Base-by-base conservation (phyloP, 1,140 invertebrate genomes). In the Triops cancriformis region DNA sequence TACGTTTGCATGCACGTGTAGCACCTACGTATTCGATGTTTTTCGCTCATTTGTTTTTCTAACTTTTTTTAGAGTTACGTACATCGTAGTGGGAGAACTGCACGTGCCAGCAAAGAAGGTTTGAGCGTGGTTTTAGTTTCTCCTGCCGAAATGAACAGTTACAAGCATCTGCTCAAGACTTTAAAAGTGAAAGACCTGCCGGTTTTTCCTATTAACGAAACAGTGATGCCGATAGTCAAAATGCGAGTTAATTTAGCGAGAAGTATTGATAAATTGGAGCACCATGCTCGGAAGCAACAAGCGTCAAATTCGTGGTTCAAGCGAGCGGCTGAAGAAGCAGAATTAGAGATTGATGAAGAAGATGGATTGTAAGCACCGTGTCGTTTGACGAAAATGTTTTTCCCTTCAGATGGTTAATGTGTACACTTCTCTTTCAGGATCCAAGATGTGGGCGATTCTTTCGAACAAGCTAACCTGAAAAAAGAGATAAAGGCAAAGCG, bases 81-180 rank as follows among this genome's bases (percentile, higher is more conserved):
- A 0, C 98, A 99, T 85, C 87, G 98, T 76, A 98, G 95, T 86
- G 98, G 98, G 0, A 87, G 98, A 78, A 99, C 98, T 10, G 98
- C 97, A 0, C 87, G 98, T 78, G 95, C 94, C 11, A 89, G 88
- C 76, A 91, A 92, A 79, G 90, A 94, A 84, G 98, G 98, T 11
- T 88, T 98, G 11, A 95, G 96, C 31, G 89, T 99, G 10, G 87
- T 99, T 79, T 88, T 99, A 75, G 92, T 98, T 85, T 95, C 97
- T 81, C 93, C 95, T 0, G 87, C 89, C 4, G 97, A 99, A 84
- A 88, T 92, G 3, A 88, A 88, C 64, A 87, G 88, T 74, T 99
- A 98, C 82, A 86, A 89, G 0, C 94, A 92, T 83, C 86, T 98
- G 3, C 93, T 94, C 80, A 88, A 89, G 79, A 95, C 93, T 0